Percentiles rank a stretch among this genome's conserved stretches.
Evolutionary conservation across 2,888 invertebrate genomes (phyloP).

Genomic region (Glyphotaelius pellucidus): DNA sequence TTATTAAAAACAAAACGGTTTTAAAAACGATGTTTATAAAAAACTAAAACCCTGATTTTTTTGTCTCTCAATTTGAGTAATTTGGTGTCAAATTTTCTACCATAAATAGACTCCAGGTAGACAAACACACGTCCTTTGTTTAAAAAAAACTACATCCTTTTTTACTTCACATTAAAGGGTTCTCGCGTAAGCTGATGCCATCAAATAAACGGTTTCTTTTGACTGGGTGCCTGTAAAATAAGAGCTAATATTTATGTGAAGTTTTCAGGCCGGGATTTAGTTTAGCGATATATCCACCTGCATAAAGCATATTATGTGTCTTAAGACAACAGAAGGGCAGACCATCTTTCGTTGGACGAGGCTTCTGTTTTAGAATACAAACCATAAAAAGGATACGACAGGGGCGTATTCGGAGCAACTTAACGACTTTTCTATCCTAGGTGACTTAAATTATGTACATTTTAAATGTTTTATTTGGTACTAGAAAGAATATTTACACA

Average conservation of each 20-base stretch:
- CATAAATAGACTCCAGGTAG: neutral
- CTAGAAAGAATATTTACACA: too few relatives aligned
- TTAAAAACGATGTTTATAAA: neutral
- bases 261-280: neutral
- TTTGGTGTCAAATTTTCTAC: neutral
- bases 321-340: constrained; percentile 2
- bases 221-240: neutral
- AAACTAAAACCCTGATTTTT: neutral
- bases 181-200: neutral
- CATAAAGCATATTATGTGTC: constrained; percentile 6
- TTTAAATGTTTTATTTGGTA: neutral
- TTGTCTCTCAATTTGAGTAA: neutral
- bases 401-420: neutral
- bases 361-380: constrained; percentile 36
- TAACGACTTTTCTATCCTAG: neutral
- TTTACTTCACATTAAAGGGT: neutral
- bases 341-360: neutral
- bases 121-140: neutral
- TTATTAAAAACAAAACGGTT: neutral
- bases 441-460: neutral
- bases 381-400: neutral
- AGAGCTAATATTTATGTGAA: neutral
- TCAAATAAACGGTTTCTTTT: neutral
- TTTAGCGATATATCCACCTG: constrained; percentile 18
- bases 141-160: neutral